A percentile compares a stretch with the other conserved stretches of the same genome.
Evolutionary conservation across 2,888 invertebrate genomes (phyloP).

Genomic region (Ypsolopha sequella): DNA sequence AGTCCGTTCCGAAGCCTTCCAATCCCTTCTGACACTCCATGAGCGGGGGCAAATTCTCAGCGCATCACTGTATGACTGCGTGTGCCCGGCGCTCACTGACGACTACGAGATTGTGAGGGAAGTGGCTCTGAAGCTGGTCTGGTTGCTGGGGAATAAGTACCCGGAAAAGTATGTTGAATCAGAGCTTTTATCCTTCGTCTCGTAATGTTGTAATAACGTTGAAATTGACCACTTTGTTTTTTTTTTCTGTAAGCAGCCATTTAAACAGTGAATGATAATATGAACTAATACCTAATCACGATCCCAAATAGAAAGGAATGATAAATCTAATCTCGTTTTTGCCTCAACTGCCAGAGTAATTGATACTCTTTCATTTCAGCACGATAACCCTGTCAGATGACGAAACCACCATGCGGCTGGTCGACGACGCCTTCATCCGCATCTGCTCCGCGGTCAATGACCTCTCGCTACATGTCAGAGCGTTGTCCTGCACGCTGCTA

Average conservation of each 20-base stretch:
- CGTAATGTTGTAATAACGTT: no score
- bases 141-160: constrained; percentile 87
- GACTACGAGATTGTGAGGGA: constrained; percentile 95
- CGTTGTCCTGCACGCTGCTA: constrained; percentile 85
- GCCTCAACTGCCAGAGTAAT: no score
- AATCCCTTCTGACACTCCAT: constrained; percentile 86
- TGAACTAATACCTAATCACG: no score
- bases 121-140: constrained; percentile 87
- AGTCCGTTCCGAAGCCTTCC: constrained; percentile 90
- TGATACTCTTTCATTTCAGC: constrained; percentile 50
- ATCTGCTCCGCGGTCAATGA: constrained; percentile 95
- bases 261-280: no score
- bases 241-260: no score
- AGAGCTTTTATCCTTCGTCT: no score
- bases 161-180: constrained; percentile 79
- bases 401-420: constrained; percentile 87
- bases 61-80: constrained; percentile 71
- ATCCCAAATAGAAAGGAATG: no score
- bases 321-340: no score
- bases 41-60: constrained; percentile 86
- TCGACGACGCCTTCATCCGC: constrained; percentile 96
- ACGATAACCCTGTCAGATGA: constrained; percentile 78
- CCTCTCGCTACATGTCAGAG: constrained; percentile 88
- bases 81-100: constrained; percentile 85
- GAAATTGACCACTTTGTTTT: no score